Evolutionary conservation across 1,140 invertebrate species (phyloP).

Genomic region (Rhagoletis zephyria): DNA sequence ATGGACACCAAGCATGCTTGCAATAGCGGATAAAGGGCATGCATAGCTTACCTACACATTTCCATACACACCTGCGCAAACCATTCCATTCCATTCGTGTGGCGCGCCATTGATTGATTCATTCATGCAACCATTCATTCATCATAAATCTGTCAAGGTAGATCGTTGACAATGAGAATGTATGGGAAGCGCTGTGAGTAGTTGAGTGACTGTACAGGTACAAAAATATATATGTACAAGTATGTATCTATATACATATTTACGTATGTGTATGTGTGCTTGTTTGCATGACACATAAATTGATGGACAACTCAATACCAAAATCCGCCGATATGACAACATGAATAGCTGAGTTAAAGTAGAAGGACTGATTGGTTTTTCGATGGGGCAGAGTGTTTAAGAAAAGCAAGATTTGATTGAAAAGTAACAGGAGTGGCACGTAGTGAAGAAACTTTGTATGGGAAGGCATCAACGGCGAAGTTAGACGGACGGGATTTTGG

Average conservation of each 20-base stretch:
- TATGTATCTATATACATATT: neutral
- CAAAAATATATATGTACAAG: neutral
- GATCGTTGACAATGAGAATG: slow-evolving; percentile 13
- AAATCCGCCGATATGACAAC: slow-evolving; percentile 47
- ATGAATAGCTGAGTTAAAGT: slow-evolving; percentile 26
- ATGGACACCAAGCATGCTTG: too few relatives aligned
- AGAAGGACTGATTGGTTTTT: neutral
- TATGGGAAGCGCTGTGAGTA: neutral
- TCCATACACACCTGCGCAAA: neutral
- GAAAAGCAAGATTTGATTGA: neutral
- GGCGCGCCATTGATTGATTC: neutral
- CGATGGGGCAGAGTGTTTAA: too few relatives aligned
- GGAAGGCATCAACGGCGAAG: too few relatives aligned
- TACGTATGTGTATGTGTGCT: neutral
- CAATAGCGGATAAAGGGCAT: neutral
- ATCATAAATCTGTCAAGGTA: slow-evolving; percentile 46
- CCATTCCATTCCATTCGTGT: slow-evolving; percentile 3
- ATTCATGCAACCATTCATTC: slow-evolving; percentile 42
- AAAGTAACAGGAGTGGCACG: neutral
- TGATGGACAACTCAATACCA: slow-evolving; percentile 44
- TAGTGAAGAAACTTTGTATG: neutral
- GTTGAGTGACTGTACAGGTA: too few relatives aligned
- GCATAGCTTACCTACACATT: neutral
- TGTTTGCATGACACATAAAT: slow-evolving; percentile 8
- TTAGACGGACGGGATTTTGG: too few relatives aligned